Base-by-base conservation (phyloP, 2,797 vertebrate genomes). In the Lerista edwardsae region DNA sequence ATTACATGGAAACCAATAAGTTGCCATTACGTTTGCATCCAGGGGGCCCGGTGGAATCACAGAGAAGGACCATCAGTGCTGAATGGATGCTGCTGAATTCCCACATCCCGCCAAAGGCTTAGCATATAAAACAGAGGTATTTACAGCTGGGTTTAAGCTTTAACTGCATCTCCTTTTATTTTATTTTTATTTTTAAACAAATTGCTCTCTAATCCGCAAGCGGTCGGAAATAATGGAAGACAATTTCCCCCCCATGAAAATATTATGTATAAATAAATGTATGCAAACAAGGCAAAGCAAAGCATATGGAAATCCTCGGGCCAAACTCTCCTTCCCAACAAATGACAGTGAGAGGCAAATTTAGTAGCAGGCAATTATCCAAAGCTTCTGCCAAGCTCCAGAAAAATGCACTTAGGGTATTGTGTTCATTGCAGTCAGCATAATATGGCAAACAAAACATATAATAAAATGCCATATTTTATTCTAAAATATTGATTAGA, bases 291-390 rank as follows among this genome's bases (percentile, higher is more conserved):
- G 41, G 55, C 69, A 73, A 73, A 84, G 89, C 9, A 51, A 88
- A 84, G 61, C 69, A 93, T 90, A 93, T 27, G 79, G 82, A 93
- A 93, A 90, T 85, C 90, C 86, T 79, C 55, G 55, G 25, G 88
- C 85, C 82, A 75, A 72, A 88, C 75, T 83, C 75, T 36, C 47
- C 62, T 31, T 59, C 68, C 68, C 62, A 88, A 81, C 91, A 89
- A 93, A 90, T 91, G 89, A 81, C 81, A 84, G 71, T 36, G 81
- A 88, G 88, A 92, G 86, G 84, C 90, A 79, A 88, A 90, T 89
- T 89, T 84, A 73, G 89, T 84, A 87, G 79, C 84, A 89, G 67
- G 81, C 77, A 90, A 84, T 88, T 92, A 89, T 90, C 92, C 91
- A 83, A 91, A 93, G 83, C 83, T 87, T 89, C 83, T 85, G 57